phyloP scores from a whole-genome alignment of 2,113 vertebrate genomes.

The Rynchops niger region DNA sequence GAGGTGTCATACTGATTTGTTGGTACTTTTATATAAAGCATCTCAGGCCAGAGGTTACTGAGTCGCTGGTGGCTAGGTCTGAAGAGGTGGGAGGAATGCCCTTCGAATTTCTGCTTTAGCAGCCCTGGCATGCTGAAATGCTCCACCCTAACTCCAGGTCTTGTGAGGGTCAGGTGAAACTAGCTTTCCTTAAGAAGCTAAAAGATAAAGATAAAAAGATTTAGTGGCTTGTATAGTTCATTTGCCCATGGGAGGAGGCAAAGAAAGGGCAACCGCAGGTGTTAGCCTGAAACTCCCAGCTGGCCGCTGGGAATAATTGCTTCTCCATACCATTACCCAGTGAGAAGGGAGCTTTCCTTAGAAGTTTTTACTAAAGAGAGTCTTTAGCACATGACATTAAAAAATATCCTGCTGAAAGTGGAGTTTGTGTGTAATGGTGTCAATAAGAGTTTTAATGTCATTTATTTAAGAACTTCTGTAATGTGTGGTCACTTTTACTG shows the following conservation, averaged over 20 bases:
- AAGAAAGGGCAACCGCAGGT: slow-evolving; percentile 33
- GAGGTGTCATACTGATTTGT: slow-evolving; percentile 19
- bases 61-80: slow-evolving; percentile 44
- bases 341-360: not conserved
- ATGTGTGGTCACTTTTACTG: not conserved
- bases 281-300: not conserved
- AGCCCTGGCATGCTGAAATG: slow-evolving; percentile 7
- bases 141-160: slow-evolving; percentile 11
- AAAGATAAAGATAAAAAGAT: slow-evolving; percentile 29
- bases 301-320: slow-evolving; percentile 23
- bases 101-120: slow-evolving; percentile 54
- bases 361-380: not conserved
- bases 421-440: not conserved
- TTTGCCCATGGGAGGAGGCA: not conserved
- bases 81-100: slow-evolving; percentile 32
- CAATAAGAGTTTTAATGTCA: not conserved
- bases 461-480: not conserved
- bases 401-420: not conserved
- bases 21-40: slow-evolving; percentile 25
- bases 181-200: slow-evolving; percentile 15
- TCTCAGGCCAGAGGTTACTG: slow-evolving; percentile 30
- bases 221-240: not conserved
- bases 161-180: slow-evolving; percentile 40
- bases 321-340: not conserved
- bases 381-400: not conserved